These are phyloP conservation scores for Zapus hudsonius DNA, from an alignment of 2,113 vertebrate genomes.

Conservation along the genomic window DNA sequence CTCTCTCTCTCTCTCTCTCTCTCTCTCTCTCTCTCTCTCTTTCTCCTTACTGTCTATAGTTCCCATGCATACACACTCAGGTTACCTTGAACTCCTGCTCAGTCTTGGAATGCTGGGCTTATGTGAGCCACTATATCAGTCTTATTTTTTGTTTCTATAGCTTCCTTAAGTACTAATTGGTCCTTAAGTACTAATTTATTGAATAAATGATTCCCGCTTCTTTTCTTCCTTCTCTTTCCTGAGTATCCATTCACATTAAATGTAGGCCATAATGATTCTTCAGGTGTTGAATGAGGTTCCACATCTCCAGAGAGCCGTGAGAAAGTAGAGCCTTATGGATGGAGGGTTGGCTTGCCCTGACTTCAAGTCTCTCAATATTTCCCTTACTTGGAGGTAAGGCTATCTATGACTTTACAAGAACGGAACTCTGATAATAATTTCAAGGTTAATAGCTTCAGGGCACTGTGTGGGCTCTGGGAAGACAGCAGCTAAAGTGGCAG, in stretches of 20 bases:
- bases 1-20: not conserved
- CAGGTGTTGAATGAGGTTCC: not conserved
- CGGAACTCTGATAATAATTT: not conserved
- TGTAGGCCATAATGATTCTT: not conserved
- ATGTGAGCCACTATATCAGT: not conserved
- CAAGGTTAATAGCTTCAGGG: constrained; percentile 28
- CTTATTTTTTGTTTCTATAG: not conserved
- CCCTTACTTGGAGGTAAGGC: not conserved
- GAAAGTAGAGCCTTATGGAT: not conserved
- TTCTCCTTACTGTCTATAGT: too few relatives aligned
- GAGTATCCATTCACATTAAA: constrained; percentile 16
- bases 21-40: not conserved
- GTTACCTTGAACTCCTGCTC: not conserved
- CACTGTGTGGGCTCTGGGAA: constrained; percentile 2
- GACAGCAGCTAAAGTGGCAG: constrained; percentile 13
- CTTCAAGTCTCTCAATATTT: not conserved
- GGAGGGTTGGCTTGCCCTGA: not conserved
- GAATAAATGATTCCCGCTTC: not conserved
- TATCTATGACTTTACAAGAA: not conserved
- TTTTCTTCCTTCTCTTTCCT: constrained; percentile 6
- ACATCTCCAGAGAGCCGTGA: not conserved
- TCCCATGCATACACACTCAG: too few relatives aligned
- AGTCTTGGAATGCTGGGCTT: not conserved
- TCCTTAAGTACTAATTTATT: not conserved
- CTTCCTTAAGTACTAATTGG: not conserved